A percentile compares a stretch with the other conserved stretches of the same genome.
Conservation (phyloP, 2,113 vertebrate species). For the Trinectes maculatus region DNA sequence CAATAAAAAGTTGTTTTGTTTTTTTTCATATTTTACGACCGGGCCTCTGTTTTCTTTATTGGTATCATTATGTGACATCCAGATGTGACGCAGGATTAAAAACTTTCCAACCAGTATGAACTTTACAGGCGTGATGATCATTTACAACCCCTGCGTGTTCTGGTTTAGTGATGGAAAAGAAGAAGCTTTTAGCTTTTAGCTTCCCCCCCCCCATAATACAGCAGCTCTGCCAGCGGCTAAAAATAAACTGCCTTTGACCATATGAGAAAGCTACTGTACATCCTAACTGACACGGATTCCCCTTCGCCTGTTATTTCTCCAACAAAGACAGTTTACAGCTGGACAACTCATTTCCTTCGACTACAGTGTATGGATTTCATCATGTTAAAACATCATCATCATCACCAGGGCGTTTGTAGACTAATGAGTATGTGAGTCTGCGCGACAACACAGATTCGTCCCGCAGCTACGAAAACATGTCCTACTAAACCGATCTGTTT, state of each 20-base stretch:
- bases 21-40: too few relatives aligned
- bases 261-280: constrained; percentile 38
- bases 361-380: too few relatives aligned
- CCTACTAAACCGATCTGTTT: constrained; percentile 63
- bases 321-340: too few relatives aligned
- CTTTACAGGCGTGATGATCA: too few relatives aligned
- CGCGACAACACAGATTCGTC: constrained; percentile 55
- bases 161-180: constrained; percentile 37
- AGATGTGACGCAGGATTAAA: too few relatives aligned
- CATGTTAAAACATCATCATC: too few relatives aligned
- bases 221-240: constrained; percentile 11
- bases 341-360: too few relatives aligned
- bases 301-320: constrained; percentile 1
- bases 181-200: constrained; percentile 45
- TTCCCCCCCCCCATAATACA: constrained; percentile 63
- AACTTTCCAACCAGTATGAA: too few relatives aligned
- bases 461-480: constrained; percentile 63
- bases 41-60: too few relatives aligned
- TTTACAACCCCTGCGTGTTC: too few relatives aligned
- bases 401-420: constrained; percentile 36
- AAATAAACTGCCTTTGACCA: constrained; percentile 32
- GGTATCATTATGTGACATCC: too few relatives aligned
- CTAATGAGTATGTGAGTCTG: constrained; percentile 51
- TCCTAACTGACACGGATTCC: constrained; percentile 34
- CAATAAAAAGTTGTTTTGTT: too few relatives aligned